Evolutionary conservation across 2,888 invertebrate genomes (phyloP).

Genomic region (Dryobota labecula): DNA sequence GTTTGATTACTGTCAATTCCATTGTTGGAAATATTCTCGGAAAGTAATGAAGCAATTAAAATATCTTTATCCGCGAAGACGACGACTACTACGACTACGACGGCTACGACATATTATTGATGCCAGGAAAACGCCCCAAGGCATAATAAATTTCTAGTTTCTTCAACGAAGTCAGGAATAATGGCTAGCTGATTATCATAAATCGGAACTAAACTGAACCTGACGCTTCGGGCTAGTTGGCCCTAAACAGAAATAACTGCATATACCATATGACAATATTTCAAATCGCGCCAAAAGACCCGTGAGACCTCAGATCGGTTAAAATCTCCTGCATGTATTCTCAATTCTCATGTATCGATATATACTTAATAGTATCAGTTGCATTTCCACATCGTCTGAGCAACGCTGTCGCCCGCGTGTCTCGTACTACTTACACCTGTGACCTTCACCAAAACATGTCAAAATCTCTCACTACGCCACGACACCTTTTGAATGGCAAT

Average conservation of each 20-base stretch:
- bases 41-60: slow-evolving; percentile 51
- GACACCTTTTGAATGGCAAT: slow-evolving; percentile 60
- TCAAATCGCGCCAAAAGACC: slow-evolving; percentile 18
- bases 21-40: slow-evolving; percentile 38
- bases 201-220: slow-evolving; percentile 39
- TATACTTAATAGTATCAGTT: slow-evolving; percentile 69
- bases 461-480: slow-evolving; percentile 70
- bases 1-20: slow-evolving; percentile 40
- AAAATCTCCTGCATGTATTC: slow-evolving; percentile 42
- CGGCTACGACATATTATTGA: slow-evolving; percentile 40
- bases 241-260: slow-evolving; percentile 13
- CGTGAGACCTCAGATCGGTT: slow-evolving; percentile 5
- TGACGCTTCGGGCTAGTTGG: slow-evolving; percentile 27
- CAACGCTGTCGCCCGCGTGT: slow-evolving; percentile 84
- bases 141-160: slow-evolving; percentile 46
- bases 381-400: slow-evolving; percentile 80
- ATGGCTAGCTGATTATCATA: slow-evolving; percentile 43
- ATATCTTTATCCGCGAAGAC: slow-evolving; percentile 21
- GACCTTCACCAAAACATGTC: slow-evolving; percentile 77
- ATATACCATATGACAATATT: slow-evolving; percentile 24
- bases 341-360: slow-evolving; percentile 46
- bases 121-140: slow-evolving; percentile 23
- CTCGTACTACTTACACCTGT: slow-evolving; percentile 83
- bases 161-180: slow-evolving; percentile 38
- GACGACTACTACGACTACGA: neutral